These are phyloP conservation scores for Epinephelus awoara DNA, from an alignment of 2,797 vertebrate species.

Conservation along the genomic window DNA sequence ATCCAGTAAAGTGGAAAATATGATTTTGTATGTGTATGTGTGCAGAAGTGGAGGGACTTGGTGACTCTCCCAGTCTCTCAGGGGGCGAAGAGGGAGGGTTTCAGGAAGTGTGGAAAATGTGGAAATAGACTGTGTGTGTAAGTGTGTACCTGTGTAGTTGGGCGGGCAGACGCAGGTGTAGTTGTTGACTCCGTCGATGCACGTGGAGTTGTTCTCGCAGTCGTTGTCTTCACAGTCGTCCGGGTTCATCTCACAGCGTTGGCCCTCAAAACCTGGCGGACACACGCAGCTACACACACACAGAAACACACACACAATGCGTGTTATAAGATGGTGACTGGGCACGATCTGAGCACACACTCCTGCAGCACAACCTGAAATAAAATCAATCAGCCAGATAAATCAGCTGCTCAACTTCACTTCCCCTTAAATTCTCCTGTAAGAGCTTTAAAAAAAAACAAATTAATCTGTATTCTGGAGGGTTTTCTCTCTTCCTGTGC, in stretches of 20 bases:
- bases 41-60: slow-evolving; percentile 17
- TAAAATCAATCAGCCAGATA: slow-evolving; percentile 53
- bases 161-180: slow-evolving; percentile 94
- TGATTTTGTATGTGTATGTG: slow-evolving; percentile 55
- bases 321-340: slow-evolving; percentile 20
- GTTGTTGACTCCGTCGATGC: slow-evolving; percentile 96
- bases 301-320: slow-evolving; percentile 45
- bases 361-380: slow-evolving; percentile 39
- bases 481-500: neutral
- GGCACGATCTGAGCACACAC: slow-evolving; percentile 15
- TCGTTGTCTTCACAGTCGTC: slow-evolving; percentile 98
- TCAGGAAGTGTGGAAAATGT: slow-evolving; percentile 8
- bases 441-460: slow-evolving; percentile 35
- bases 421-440: slow-evolving; percentile 25
- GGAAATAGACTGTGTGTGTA: slow-evolving; percentile 9
- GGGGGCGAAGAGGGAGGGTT: slow-evolving; percentile 18
- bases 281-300: slow-evolving; percentile 90
- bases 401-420: slow-evolving; percentile 37
- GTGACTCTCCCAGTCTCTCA: slow-evolving; percentile 35
- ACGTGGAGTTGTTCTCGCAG: slow-evolving; percentile 98
- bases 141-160: slow-evolving; percentile 87
- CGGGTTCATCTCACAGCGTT: slow-evolving; percentile 93
- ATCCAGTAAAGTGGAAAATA: slow-evolving; percentile 74
- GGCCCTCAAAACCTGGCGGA: slow-evolving; percentile 93
- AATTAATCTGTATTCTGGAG: slow-evolving; percentile 18